A percentile compares a stretch with the other conserved stretches of the same genome.
Evolutionary conservation across 1,140 invertebrate genomes (phyloP).

Genomic region (Atta texana): DNA sequence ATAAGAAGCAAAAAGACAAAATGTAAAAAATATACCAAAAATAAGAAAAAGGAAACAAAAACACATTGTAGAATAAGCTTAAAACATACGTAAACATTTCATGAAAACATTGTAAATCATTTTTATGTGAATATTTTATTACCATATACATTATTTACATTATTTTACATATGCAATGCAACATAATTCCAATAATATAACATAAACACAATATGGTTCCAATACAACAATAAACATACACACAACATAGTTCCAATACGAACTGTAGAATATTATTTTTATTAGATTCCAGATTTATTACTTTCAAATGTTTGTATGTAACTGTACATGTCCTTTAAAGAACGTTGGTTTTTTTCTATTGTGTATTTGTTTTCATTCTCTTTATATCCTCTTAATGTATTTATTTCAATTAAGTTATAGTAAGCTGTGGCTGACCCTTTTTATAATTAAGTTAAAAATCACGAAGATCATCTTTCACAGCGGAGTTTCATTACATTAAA

Average conservation of each 20-base stretch:
- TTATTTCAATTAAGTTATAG: constrained; percentile 10
- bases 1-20: too few species aligned
- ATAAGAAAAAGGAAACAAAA: too few species aligned
- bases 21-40: too few species aligned
- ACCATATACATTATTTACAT: neutral
- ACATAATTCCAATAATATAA: neutral
- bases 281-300: constrained; percentile 5
- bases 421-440: neutral
- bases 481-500: neutral
- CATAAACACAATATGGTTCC: neutral
- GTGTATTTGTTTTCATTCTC: neutral
- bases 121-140: neutral
- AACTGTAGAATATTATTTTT: constrained; percentile 18
- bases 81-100: neutral
- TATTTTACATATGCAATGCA: constrained; percentile 1
- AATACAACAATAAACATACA: neutral
- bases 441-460: constrained; percentile 19
- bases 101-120: constrained; percentile 14
- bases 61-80: too few species aligned
- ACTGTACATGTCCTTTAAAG: constrained; percentile 4
- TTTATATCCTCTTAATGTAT: neutral
- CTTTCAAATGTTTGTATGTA: constrained; percentile 18
- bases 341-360: neutral
- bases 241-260: neutral
- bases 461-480: neutral